Base-by-base conservation (phyloP, 2,888 invertebrate species). In the Byasa hedistus region DNA sequence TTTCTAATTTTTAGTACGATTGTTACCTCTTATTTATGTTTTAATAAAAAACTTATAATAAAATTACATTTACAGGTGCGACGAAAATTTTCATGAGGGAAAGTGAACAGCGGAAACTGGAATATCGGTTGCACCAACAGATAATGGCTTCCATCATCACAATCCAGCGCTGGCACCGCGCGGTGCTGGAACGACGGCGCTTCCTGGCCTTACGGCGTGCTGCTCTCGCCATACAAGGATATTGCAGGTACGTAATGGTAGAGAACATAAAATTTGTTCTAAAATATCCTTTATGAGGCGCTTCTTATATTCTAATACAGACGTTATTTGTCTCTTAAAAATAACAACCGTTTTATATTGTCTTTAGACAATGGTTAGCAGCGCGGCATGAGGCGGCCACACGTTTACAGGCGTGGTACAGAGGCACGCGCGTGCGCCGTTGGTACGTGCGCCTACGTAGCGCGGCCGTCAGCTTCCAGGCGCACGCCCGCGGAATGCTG, bases 71-170 rank as follows among this genome's bases (percentile, higher is more conserved):
- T 69, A 3, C 68, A 92, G 96, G 96, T 64, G 93, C 94, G 66
- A 96, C 96, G 22, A 98, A 98, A 92, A 96, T 98, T 70, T 98
- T 98, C 83, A 94, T 98, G 92, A 93, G 98, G 54, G 98, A 98
- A 83, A 96, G 97, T 36, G 98, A 98, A 85, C 98, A 98, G 86
- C 94, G 97, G 75, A 96, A 97, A 81, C 89, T 98, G 71, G 98
- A 99, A 82, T 96, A 97, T 79, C 95, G 96, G 74, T 92, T 99
- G 64, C 98, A 99, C 85, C 96, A 97, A 82, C 97, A 97, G 84
- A 98, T 98, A 73, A 97, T 98, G 94, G 95, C 96, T 64, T 96
- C 97, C 76, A 98, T 98, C 78, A 95, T 97, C 71, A 95, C 95
- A 21, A 96, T 99, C 76, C 98, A 99, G 88, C 92, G 97, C 70